Conservation (phyloP, 1,140 invertebrate species). For the Aporrectodea caliginosa region DNA sequence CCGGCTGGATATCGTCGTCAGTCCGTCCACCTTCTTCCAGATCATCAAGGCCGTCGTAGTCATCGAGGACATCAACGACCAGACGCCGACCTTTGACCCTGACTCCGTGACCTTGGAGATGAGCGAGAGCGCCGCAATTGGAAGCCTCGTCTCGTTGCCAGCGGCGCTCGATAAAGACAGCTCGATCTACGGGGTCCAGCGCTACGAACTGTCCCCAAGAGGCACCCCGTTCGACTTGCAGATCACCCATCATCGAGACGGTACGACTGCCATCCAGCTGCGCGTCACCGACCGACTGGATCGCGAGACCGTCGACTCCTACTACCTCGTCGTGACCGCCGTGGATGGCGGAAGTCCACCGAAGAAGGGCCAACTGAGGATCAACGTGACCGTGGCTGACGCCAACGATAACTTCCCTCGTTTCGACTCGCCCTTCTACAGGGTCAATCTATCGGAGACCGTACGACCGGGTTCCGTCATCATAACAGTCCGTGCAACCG, state of each 20-base stretch:
- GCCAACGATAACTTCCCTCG: conserved; percentile 51
- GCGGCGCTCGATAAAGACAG: conserved; percentile 6
- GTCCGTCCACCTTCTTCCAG: conserved; percentile 16
- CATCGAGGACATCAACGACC: conserved; percentile 19
- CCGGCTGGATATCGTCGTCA: conserved; percentile 21
- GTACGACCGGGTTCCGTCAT: conserved; percentile 79
- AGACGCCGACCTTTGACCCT: not conserved
- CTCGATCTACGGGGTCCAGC: not conserved
- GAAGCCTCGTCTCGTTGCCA: conserved; percentile 32
- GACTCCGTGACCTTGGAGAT: not conserved
- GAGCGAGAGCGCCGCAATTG: conserved; percentile 19
- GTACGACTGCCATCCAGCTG: conserved; percentile 1
- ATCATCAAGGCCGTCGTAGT: conserved; percentile 18
- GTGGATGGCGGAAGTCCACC: conserved; percentile 55
- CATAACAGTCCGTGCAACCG: conserved; percentile 67
- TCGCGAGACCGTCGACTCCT: conserved; percentile 70
- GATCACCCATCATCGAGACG: not conserved
- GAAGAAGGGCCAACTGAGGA: not conserved
- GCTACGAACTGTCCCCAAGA: not conserved
- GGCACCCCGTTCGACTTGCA: conserved; percentile 17
- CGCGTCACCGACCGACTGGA: conserved; percentile 61
- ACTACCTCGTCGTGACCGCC: conserved; percentile 73
- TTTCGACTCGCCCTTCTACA: conserved; percentile 55
- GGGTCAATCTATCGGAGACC: conserved; percentile 75
- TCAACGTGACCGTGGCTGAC: conserved; percentile 34